Conservation (phyloP, 2,113 vertebrate species). For the Mirounga angustirostris region DNA sequence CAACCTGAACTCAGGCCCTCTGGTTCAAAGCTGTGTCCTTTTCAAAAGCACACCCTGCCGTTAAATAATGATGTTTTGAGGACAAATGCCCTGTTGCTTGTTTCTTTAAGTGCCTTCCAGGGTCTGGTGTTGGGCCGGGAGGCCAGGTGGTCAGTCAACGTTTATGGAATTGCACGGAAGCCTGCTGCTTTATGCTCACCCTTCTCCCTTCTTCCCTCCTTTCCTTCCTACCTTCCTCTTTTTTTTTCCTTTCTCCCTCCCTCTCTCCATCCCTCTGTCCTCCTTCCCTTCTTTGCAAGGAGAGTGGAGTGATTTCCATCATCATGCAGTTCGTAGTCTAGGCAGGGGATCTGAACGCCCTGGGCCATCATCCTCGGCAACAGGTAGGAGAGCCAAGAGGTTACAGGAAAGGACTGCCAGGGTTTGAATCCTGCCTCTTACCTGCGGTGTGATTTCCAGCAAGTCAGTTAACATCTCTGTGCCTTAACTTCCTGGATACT, state of each 20-base stretch:
- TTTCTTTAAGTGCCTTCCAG: neutral
- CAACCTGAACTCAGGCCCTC: neutral
- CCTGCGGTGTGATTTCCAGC: neutral
- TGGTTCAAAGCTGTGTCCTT: neutral
- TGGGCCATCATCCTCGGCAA: neutral
- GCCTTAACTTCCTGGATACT: neutral
- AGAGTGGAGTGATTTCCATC: neutral
- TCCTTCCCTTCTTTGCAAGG: neutral
- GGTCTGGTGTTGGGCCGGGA: neutral
- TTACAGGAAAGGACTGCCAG: neutral
- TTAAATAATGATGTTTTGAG: neutral
- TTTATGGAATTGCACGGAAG: neutral
- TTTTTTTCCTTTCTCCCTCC: too few relatives aligned
- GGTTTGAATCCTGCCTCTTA: neutral
- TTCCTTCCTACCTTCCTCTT: too few relatives aligned
- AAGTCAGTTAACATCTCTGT: neutral
- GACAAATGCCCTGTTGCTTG: neutral
- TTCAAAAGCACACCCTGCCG: neutral
- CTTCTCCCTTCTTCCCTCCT: neutral
- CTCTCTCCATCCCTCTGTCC: too few relatives aligned
- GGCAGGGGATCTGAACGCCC: neutral
- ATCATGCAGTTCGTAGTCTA: neutral
- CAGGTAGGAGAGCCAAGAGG: accelerated
- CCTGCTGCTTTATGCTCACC: neutral
- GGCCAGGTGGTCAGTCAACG: neutral